Conservation (phyloP, 2,888 invertebrate genomes). For the Conomelus anceps region DNA sequence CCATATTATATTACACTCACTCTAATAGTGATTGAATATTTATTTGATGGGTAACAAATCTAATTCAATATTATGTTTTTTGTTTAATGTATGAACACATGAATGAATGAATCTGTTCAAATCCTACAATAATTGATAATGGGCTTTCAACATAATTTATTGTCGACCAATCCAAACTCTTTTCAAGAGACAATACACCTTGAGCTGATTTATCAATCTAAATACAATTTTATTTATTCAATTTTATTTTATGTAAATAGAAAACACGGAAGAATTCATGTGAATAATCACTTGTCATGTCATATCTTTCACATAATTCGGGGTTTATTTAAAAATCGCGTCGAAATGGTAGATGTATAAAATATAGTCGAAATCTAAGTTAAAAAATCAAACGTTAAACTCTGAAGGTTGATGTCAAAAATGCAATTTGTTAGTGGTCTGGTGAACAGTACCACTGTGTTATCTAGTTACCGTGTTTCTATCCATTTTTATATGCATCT, state of each 20-base stretch:
- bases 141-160: not conserved
- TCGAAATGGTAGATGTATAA: no score
- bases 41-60: not conserved
- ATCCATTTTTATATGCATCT: no score
- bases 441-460: no score
- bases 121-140: not conserved
- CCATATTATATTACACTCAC: not conserved
- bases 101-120: not conserved
- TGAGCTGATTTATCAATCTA: not conserved
- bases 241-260: not conserved
- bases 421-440: no score
- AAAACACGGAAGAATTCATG: not conserved
- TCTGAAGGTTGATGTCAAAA: no score
- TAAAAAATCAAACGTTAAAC: no score
- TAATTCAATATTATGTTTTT: not conserved
- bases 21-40: not conserved
- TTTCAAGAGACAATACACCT: not conserved
- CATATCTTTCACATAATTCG: no score
- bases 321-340: no score
- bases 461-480: no score
- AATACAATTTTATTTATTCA: not conserved
- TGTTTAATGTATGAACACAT: not conserved
- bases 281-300: not conserved
- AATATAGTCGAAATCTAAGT: no score
- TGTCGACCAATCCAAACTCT: not conserved